Conservation (phyloP, 2,113 vertebrate genomes). For the Festucalex cinctus region DNA sequence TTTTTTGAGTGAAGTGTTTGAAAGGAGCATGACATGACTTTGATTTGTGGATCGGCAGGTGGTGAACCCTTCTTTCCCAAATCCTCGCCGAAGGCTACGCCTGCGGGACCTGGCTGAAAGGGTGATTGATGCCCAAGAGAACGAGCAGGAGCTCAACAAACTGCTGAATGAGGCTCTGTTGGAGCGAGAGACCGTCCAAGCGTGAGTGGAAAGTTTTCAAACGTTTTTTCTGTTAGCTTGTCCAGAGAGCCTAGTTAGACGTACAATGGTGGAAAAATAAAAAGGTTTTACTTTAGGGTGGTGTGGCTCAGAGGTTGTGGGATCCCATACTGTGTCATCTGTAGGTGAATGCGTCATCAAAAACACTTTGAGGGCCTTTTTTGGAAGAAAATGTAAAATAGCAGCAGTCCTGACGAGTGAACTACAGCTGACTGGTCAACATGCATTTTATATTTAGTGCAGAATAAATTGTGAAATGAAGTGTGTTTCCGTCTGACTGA, state of each 20-base stretch:
- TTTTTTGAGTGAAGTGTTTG: not conserved
- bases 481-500: too few species aligned
- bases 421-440: too few species aligned
- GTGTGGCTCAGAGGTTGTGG: too few species aligned
- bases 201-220: constrained; percentile 66
- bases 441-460: too few species aligned
- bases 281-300: not conserved
- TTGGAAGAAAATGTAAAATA: too few species aligned
- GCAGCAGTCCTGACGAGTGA: too few species aligned
- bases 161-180: constrained; percentile 89
- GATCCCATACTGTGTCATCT: too few species aligned
- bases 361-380: too few species aligned
- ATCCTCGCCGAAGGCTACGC: constrained; percentile 86
- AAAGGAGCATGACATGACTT: too few species aligned
- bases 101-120: constrained; percentile 86
- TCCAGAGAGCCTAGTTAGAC: not conserved
- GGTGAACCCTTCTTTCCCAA: constrained; percentile 91
- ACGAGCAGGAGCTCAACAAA: constrained; percentile 91
- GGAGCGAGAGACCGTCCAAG: constrained; percentile 87
- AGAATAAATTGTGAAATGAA: too few species aligned
- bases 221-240: not conserved
- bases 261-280: not conserved
- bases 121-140: constrained; percentile 81
- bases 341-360: too few species aligned
- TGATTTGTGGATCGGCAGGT: constrained; percentile 53